These are phyloP conservation scores for Diplazon laetatorius DNA, from an alignment of 2,888 invertebrate genomes.

Conservation along the genomic window DNA sequence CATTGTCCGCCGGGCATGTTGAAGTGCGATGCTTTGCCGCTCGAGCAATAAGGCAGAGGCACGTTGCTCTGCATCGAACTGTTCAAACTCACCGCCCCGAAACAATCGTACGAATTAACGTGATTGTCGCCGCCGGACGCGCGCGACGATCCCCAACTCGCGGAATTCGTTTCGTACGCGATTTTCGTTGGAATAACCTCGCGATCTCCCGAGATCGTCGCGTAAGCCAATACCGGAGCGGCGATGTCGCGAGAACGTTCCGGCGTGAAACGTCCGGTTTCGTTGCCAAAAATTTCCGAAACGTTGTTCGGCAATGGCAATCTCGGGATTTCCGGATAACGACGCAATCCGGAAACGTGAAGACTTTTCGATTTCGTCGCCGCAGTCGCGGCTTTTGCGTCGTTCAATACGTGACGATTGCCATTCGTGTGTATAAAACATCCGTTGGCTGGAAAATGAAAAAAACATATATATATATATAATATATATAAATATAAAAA, in stretches of 20 bases:
- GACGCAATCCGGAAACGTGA: constrained; percentile 83
- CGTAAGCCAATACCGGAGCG: constrained; percentile 85
- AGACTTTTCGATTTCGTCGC: constrained; percentile 70
- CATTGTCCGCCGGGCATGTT: constrained; percentile 90
- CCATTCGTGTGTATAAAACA: neutral
- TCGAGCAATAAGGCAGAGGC: constrained; percentile 86
- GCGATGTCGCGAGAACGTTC: constrained; percentile 86
- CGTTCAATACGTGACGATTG: constrained; percentile 32
- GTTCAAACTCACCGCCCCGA: constrained; percentile 87
- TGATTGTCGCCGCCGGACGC: constrained; percentile 78
- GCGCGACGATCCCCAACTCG: constrained; percentile 49
- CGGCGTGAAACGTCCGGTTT: constrained; percentile 87
- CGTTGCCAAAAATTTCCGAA: constrained; percentile 86
- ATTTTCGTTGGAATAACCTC: constrained; percentile 76
- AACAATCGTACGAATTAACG: constrained; percentile 87
- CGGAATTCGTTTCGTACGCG: constrained; percentile 47
- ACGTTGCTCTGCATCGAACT: constrained; percentile 91
- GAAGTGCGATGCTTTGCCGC: constrained; percentile 84
- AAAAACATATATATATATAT: too few species aligned
- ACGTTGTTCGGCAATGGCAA: constrained; percentile 86
- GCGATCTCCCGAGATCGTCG: constrained; percentile 70
- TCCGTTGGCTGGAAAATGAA: constrained; percentile 52
- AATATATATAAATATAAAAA: too few species aligned
- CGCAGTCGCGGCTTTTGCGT: constrained; percentile 27
- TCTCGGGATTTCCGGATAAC: constrained; percentile 84